Conservation (phyloP, 1,140 invertebrate genomes). For the Camponotus vicinus region DNA sequence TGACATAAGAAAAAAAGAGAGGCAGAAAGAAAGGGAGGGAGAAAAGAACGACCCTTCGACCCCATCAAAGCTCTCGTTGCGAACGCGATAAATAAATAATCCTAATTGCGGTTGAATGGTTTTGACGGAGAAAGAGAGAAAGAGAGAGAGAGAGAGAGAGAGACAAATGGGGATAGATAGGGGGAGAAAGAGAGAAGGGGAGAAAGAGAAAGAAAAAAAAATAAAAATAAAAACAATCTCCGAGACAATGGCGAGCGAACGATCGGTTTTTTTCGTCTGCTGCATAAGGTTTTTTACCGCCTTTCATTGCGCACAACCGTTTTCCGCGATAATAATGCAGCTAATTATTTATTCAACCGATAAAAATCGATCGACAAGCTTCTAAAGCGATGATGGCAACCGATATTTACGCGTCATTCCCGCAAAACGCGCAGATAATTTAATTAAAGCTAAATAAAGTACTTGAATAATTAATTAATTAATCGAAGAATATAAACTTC, state of each 20-base stretch:
- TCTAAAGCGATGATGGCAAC: constrained; percentile 15
- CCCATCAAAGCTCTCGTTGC: constrained; percentile 10
- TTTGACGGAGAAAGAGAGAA: constrained; percentile 30
- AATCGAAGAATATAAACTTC: neutral
- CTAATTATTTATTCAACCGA: constrained; percentile 72
- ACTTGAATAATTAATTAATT: constrained; percentile 14
- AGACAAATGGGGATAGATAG: neutral
- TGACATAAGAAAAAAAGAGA: constrained; percentile 20
- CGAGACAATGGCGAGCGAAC: constrained; percentile 57
- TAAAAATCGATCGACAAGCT: constrained; percentile 34
- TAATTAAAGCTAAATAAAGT: constrained; percentile 36
- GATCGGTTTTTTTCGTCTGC: constrained; percentile 40
- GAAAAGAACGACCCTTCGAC: constrained; percentile 5
- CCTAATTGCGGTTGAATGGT: constrained; percentile 71
- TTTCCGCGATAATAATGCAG: constrained; percentile 62
- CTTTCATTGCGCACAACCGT: constrained; percentile 21
- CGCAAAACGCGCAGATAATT: constrained; percentile 32
- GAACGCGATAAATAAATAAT: constrained; percentile 72
- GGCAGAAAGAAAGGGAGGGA: neutral
- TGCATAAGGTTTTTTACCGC: constrained; percentile 37
- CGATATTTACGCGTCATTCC: constrained; percentile 34
- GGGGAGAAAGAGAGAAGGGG: neutral
- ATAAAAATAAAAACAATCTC: constrained; percentile 30
- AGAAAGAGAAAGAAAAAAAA: constrained; percentile 17
- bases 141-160: constrained; percentile 25